Percentiles rank a stretch among this genome's conserved stretches.
These are phyloP conservation scores for Acanthacorydalis orientalis DNA, from an alignment of 2,888 invertebrate species.

Conservation along the genomic window DNA sequence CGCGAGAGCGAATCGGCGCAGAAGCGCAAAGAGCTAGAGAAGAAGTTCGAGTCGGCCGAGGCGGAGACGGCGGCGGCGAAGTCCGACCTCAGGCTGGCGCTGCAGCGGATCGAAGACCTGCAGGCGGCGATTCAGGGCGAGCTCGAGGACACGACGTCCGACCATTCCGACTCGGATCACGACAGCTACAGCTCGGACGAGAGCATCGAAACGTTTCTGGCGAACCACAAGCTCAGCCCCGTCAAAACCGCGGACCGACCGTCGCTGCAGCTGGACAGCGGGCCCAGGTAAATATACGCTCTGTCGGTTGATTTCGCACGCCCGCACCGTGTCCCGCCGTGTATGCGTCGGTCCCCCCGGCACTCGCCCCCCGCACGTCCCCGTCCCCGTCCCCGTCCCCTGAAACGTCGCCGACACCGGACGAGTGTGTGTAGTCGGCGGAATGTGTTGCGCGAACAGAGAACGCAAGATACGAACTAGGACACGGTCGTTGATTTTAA, in stretches of 20 bases:
- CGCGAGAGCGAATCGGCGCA: slow-evolving; percentile 61
- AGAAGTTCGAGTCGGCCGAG: slow-evolving; percentile 50
- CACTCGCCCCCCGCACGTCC: no score
- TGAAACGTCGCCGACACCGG: no score
- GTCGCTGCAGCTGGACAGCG: slow-evolving; percentile 21
- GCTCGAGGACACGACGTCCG: slow-evolving; percentile 47
- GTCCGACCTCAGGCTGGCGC: slow-evolving; percentile 72
- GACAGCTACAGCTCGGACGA: slow-evolving; percentile 50
- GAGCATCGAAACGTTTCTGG: slow-evolving; percentile 43
- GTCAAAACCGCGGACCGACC: slow-evolving; percentile 16
- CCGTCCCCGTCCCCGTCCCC: no score
- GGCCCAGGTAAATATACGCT: slow-evolving; percentile 7
- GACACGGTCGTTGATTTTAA: neutral
- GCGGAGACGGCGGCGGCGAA: slow-evolving; percentile 52
- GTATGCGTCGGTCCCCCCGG: no score
- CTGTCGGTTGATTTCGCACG: no score
- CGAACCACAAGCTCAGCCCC: slow-evolving; percentile 39
- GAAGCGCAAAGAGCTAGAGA: slow-evolving; percentile 59
- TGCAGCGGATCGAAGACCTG: slow-evolving; percentile 77
- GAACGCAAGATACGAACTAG: neutral
- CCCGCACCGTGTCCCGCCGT: no score
- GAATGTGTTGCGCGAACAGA: no score
- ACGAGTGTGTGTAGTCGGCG: no score
- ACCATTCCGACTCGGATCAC: slow-evolving; percentile 47
- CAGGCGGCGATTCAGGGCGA: slow-evolving; percentile 87